A percentile compares a stretch with the other conserved stretches of the same genome.
Evolutionary conservation across 2,888 invertebrate genomes (phyloP).

Genomic region (Holacanthella duospinosa): DNA sequence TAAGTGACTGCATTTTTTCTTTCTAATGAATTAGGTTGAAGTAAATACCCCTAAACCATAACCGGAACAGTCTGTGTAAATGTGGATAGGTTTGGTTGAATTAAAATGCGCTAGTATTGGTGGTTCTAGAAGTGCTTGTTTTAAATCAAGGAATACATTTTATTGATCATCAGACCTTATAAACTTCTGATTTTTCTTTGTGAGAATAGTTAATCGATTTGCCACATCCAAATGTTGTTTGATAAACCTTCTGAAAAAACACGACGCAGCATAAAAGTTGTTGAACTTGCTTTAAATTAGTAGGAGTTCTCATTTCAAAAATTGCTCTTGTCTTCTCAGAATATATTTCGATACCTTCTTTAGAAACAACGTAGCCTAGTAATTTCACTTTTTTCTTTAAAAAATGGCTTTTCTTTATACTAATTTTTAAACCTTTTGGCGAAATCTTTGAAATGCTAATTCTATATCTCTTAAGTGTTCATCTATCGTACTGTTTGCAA

Average conservation of each 20-base stretch:
- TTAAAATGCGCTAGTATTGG: slow-evolving; percentile 5
- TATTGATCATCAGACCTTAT: background rate
- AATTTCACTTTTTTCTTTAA: background rate
- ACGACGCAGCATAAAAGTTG: slow-evolving; percentile 2
- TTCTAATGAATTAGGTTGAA: background rate
- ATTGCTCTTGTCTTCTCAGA: background rate
- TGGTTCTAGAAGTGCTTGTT: background rate
- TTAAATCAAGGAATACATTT: slow-evolving; percentile 2
- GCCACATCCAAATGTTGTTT: background rate
- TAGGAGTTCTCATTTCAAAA: background rate
- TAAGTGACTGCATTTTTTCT: slow-evolving; percentile 3
- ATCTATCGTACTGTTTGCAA: no score
- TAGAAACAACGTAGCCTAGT: no score
- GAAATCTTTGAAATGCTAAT: background rate
- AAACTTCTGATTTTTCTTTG: background rate
- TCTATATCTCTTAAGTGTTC: background rate
- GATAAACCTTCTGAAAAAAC: slow-evolving; percentile 4
- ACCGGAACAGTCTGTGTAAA: background rate
- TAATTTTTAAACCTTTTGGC: background rate
- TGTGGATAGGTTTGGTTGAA: background rate
- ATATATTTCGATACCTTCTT: background rate
- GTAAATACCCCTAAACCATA: slow-evolving; percentile 4
- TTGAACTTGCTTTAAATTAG: background rate
- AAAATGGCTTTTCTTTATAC: background rate
- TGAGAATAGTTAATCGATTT: background rate